These are phyloP conservation scores for Liasis olivaceus DNA, from an alignment of 2,797 vertebrate genomes.

Conservation along the genomic window DNA sequence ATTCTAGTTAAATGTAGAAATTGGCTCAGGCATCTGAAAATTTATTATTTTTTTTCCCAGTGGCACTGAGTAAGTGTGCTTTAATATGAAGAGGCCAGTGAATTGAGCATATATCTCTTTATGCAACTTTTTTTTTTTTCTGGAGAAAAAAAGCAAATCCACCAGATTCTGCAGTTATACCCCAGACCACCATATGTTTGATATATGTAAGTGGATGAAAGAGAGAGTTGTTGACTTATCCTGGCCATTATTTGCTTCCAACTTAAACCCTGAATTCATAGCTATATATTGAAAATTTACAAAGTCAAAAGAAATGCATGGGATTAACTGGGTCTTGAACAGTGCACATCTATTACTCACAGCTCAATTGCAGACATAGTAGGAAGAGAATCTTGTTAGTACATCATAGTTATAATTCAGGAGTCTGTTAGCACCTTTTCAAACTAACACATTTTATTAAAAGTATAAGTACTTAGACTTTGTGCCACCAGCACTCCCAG, in stretches of 20 bases:
- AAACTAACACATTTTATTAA: background rate
- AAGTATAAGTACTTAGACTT: background rate
- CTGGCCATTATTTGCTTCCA: background rate
- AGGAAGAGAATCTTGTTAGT: background rate
- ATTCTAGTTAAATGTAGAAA: slow-evolving; percentile 31
- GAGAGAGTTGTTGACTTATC: slow-evolving; percentile 28
- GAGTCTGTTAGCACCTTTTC: background rate
- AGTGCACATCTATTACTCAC: slow-evolving; percentile 61
- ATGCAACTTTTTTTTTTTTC: slow-evolving; percentile 44
- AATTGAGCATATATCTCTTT: slow-evolving; percentile 35
- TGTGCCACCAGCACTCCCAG: background rate
- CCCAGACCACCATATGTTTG: slow-evolving; percentile 30
- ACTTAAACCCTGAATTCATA: slow-evolving; percentile 42
- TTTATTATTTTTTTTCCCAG: slow-evolving; percentile 19
- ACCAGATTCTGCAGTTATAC: slow-evolving; percentile 34
- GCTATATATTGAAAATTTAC: slow-evolving; percentile 23
- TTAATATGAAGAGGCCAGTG: slow-evolving; percentile 51
- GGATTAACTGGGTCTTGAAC: slow-evolving; percentile 31
- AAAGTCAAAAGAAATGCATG: background rate
- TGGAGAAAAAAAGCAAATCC: slow-evolving; percentile 40
- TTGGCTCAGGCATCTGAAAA: slow-evolving; percentile 55
- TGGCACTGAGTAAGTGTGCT: slow-evolving; percentile 49
- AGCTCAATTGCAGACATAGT: slow-evolving; percentile 60
- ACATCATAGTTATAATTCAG: background rate
- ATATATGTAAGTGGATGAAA: slow-evolving; percentile 37